phyloP scores from a whole-genome alignment of 2,888 invertebrate species.

The Nasonia oneida region DNA sequence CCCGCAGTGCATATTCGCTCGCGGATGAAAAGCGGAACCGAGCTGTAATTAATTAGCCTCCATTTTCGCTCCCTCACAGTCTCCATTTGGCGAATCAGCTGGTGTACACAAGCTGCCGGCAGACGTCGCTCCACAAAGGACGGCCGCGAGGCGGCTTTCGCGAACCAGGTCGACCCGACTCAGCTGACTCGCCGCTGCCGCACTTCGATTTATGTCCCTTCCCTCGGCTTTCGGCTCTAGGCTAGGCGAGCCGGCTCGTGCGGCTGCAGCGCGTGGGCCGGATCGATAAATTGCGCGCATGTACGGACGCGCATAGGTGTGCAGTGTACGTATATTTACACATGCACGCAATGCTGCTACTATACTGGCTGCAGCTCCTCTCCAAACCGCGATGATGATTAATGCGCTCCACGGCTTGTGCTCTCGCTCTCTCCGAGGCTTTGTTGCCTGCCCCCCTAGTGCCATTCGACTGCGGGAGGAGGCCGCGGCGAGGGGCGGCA shows the following conservation, averaged over 20 bases:
- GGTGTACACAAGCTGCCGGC: not conserved
- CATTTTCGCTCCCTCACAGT: not conserved
- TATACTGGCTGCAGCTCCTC: slow-evolving; percentile 39
- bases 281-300: slow-evolving; percentile 60
- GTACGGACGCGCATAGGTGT: not conserved
- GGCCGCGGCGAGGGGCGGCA: not conserved
- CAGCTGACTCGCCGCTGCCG: not conserved
- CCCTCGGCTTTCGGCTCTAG: not conserved
- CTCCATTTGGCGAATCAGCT: not conserved
- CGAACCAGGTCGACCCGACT: not conserved
- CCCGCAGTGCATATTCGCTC: not conserved
- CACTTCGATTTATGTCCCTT: not conserved
- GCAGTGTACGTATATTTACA: not conserved
- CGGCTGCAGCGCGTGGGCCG: not conserved
- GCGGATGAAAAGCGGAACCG: not conserved
- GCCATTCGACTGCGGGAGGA: not conserved
- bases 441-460: slow-evolving; percentile 22
- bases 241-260: not conserved
- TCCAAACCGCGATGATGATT: slow-evolving; percentile 59
- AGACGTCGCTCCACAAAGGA: not conserved
- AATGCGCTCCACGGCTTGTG: slow-evolving; percentile 50
- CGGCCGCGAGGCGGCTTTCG: not conserved
- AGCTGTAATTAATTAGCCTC: not conserved
- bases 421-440: slow-evolving; percentile 20
- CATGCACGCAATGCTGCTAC: slow-evolving; percentile 1